These are phyloP conservation scores for Sphyrna mokarran DNA, from an alignment of 2,113 vertebrate species.

Conservation along the genomic window DNA sequence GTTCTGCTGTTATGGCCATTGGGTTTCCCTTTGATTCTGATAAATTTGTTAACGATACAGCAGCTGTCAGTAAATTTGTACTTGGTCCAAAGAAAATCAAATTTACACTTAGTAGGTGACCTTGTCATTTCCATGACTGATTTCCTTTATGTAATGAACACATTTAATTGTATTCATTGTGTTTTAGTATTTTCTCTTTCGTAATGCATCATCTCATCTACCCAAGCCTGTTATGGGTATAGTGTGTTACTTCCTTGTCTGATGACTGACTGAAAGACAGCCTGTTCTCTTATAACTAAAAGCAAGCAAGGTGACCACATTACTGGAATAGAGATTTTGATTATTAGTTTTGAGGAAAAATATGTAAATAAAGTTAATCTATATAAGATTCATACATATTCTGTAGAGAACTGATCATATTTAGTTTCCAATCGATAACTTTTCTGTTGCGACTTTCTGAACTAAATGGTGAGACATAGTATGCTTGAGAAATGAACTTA, in stretches of 20 bases:
- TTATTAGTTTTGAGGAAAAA: neutral
- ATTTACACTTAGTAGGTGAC: neutral
- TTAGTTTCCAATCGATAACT: neutral
- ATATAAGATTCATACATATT: neutral
- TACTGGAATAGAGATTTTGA: neutral
- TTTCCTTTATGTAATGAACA: constrained; percentile 6
- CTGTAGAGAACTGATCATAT: neutral
- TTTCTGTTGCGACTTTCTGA: neutral
- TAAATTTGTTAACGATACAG: neutral
- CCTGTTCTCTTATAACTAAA: neutral
- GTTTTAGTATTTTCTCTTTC: neutral
- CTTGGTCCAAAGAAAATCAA: neutral
- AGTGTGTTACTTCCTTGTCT: neutral
- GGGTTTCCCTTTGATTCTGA: neutral
- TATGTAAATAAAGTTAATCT: neutral
- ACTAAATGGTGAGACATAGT: neutral
- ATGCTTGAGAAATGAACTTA: neutral
- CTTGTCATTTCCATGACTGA: neutral
- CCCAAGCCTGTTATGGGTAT: neutral
- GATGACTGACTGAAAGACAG: constrained; percentile 22
- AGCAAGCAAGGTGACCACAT: neutral
- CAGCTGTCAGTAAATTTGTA: constrained; percentile 3
- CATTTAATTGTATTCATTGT: constrained; percentile 6
- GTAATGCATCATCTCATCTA: neutral
- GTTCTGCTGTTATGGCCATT: neutral